phyloP scores from a whole-genome alignment of 2,888 invertebrate species.

The Sipha maydis region DNA sequence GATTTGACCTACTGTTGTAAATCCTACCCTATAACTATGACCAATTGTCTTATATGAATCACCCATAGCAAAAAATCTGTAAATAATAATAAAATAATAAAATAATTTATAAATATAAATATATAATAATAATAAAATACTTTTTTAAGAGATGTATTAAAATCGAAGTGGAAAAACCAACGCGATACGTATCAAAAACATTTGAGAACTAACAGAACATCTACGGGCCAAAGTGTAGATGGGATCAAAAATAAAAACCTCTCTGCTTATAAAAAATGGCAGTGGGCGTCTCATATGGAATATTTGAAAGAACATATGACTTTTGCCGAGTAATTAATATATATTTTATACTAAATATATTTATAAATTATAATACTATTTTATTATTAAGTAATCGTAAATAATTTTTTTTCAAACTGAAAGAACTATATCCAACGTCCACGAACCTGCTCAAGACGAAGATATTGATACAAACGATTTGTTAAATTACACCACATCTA shows the following conservation, averaged over 20 bases:
- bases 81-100: neutral
- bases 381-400: neutral
- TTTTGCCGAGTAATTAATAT: no score
- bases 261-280: neutral
- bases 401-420: neutral
- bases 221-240: neutral
- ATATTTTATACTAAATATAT: no score
- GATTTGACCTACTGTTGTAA: constrained; percentile 21
- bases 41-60: constrained; percentile 25
- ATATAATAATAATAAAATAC: neutral
- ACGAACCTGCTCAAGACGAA: constrained; percentile 9
- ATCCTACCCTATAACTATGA: constrained; percentile 30
- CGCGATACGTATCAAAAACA: constrained; percentile 14
- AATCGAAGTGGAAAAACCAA: constrained; percentile 25
- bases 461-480: constrained; percentile 1
- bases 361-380: no score
- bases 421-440: constrained; percentile 9
- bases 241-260: neutral
- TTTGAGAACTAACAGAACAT: constrained; percentile 21
- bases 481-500: constrained; percentile 13
- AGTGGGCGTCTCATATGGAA: neutral
- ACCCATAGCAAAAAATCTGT: constrained; percentile 25
- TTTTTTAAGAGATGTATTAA: constrained; percentile 4
- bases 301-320: neutral
- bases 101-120: no score